Evolutionary conservation across 1,140 invertebrate genomes (phyloP).

Genomic region (Caenorhabditis tropicalis): DNA sequence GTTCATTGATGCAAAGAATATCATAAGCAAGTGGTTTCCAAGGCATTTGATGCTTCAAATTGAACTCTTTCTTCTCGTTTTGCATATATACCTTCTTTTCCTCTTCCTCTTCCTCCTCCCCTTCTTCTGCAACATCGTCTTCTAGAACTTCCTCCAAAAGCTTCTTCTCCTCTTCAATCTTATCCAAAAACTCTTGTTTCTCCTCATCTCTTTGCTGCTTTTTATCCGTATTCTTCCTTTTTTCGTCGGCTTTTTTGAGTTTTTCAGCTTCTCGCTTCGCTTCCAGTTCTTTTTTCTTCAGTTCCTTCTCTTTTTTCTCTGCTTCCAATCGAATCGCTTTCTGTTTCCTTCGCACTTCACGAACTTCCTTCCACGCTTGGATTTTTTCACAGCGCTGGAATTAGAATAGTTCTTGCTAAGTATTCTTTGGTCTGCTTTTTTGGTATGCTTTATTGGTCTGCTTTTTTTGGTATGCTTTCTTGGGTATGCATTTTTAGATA

Average conservation of each 20-base stretch:
- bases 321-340: not conserved
- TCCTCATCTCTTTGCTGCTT: constrained; percentile 7
- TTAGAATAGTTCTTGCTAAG: no score
- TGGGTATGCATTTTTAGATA: no score
- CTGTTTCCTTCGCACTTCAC: not conserved
- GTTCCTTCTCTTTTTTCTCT: not conserved
- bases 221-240: not conserved
- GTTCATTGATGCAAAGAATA: not conserved
- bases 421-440: no score
- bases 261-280: not conserved
- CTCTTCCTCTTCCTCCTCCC: not conserved
- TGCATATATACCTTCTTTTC: not conserved
- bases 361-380: not conserved
- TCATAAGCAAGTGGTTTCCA: not conserved
- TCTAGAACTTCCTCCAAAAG: not conserved
- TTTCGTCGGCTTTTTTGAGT: not conserved
- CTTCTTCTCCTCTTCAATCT: not conserved
- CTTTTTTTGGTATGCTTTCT: no score
- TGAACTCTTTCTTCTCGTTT: not conserved
- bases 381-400: no score
- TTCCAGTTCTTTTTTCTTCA: not conserved
- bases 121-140: not conserved
- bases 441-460: no score
- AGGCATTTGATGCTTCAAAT: not conserved
- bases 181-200: constrained; percentile 2